A percentile compares a stretch with the other conserved stretches of the same genome.
phyloP scores from a whole-genome alignment of 1,140 invertebrate species.

The Drosophila pruinosa region DNA sequence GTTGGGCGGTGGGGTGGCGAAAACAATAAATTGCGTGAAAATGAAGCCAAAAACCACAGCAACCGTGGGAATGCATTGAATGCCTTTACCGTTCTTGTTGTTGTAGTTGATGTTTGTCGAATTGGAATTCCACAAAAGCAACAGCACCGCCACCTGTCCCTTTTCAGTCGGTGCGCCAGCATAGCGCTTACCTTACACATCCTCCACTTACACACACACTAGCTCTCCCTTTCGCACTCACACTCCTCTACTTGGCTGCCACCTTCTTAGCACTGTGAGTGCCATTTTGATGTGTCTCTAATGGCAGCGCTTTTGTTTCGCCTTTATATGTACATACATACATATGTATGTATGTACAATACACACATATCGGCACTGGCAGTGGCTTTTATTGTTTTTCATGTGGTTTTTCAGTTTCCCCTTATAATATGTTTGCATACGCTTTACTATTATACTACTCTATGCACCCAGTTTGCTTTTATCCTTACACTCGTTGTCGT shows the following conservation, averaged over 20 bases:
- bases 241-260: neutral
- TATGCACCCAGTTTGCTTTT: neutral
- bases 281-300: slow-evolving; percentile 80
- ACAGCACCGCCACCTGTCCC: slow-evolving; percentile 27
- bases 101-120: slow-evolving; percentile 46
- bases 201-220: neutral
- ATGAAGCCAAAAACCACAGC: slow-evolving; percentile 67
- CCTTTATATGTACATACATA: slow-evolving; percentile 17
- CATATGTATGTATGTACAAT: too few species aligned
- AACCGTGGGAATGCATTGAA: slow-evolving; percentile 65
- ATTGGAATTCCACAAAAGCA: slow-evolving; percentile 56
- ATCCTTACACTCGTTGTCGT: neutral
- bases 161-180: neutral
- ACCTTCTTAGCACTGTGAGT: slow-evolving; percentile 45
- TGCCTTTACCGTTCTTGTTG: slow-evolving; percentile 59
- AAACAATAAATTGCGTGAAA: slow-evolving; percentile 79
- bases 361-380: slow-evolving; percentile 4
- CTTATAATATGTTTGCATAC: slow-evolving; percentile 10
- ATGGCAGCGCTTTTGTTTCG: slow-evolving; percentile 76
- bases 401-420: slow-evolving; percentile 45
- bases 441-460: slow-evolving; percentile 1
- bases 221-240: neutral
- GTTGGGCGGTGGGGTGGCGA: slow-evolving; percentile 8
- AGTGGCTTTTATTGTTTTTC: slow-evolving; percentile 48
- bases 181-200: neutral